Base-by-base conservation (phyloP, 2,113 vertebrate genomes). In the Nannobrachium achirus region DNA sequence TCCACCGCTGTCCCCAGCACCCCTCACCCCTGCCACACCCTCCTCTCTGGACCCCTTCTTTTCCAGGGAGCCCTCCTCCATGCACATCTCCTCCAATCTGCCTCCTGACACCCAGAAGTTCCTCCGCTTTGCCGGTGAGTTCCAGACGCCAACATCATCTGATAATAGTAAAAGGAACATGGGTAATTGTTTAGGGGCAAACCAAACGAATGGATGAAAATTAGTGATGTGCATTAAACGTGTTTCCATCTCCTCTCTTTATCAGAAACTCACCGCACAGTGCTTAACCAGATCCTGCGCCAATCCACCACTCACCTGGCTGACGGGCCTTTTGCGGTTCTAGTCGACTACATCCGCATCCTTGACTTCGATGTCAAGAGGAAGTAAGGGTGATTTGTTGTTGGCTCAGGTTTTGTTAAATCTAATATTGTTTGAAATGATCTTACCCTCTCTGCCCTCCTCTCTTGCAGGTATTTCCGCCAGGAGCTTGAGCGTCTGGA, bases 341-440 rank as follows among this genome's bases (percentile, higher is more conserved):
- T 98, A 45, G 96, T 98, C n/a, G 96, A 98, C 82, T 97, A 98
- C 81, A 98, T 98, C 73, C 94, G 96, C 45, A 95, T 98, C 74
- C 92, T 97, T 10, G 96, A 98, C 92, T 98, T 98, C 19, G 96
- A 98, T 56, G 96, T 98, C 58, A 98, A 98, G 85, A 93, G 96
- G 79, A 98, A 97, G 96, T 98, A 94, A 66, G 94, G 63, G 41
- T 1, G 19, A 62, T 73, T 9, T 56, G 3, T 70, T 59, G 5
- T 33, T 33, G 6, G 49, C 16, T 15, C 19, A 4, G 14, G 4
- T 10, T 10, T 13, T 39, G 14, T 7, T 51, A 7, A 1, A 2
- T 33, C 3, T 0, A 6, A 20, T 39, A 14, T 20, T 16, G 56
- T 63, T 16, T 0, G 1, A n/a, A 39, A 13, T 38, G 11, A 10